Evolutionary conservation across 1,140 invertebrate species (phyloP), one percentile per base, ranked within the genome.

Genomic region (Dysdera silvatica): DNA sequence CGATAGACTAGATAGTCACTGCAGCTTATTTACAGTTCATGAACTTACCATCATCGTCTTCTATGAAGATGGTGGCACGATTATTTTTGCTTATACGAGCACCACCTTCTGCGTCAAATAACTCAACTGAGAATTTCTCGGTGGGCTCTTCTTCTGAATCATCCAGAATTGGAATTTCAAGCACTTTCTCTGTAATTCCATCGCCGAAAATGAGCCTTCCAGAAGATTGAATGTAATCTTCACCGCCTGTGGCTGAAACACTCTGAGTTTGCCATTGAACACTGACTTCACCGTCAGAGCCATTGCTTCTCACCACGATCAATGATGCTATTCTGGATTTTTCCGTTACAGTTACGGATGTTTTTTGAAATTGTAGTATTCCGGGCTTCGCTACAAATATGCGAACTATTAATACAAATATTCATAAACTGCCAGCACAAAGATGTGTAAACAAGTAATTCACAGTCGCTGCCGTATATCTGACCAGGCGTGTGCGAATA

Each of bases 1-100:
- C 31, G 16, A 47, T 12, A 47, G 12, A 18, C 20, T 0, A 51
- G 48, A 16, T 12, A 29, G 24, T 51, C 3, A 51, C n/a, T 31
- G 32, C 16, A 29, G 0, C 20, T 16, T 24, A n/a, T n/a, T n/a
- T n/a, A n/a, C n/a, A n/a, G n/a, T n/a, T n/a, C n/a, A n/a, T 0
- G 40, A 40, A 29, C 40, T 45, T 47, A 57, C 55, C 10, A 26
- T 57, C 55, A 16, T 57, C 41, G 26, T 57, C 55, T 3, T 10
- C 23, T 23, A 60, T 51, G 24, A 20, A n/a, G 1, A 60, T 20
- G 12, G 31, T 32, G 2, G 57, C 23, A 12, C 8, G 23, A 14
- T 14, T 49, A 28, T 40, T 40, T 5, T 28, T 29, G 16, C 29
- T 12, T 8, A 49, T 35, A 31, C 24, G 32, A 2, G 0, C 23